A percentile compares a stretch with the other conserved stretches of the same genome.
Evolutionary conservation across 2,797 vertebrate species (phyloP).

Genomic region (Micromesistius poutassou): DNA sequence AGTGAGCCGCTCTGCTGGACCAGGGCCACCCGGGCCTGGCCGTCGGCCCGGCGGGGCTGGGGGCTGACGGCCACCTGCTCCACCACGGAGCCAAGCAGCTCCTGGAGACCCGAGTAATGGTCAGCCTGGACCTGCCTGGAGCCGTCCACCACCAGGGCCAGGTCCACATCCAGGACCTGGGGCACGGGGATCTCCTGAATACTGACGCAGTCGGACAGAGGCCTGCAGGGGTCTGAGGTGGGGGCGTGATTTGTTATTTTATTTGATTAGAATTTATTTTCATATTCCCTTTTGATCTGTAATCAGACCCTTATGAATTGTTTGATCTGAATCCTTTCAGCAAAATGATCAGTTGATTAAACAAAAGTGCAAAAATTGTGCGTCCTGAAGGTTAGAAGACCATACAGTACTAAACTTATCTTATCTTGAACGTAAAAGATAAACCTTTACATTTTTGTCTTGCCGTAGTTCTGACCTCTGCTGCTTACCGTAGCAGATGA

Average conservation of each 20-base stretch:
- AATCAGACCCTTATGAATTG: not conserved
- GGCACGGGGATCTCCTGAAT: conserved; percentile 31
- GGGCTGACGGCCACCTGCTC: conserved; percentile 73
- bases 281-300: not conserved
- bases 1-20: conserved; percentile 68
- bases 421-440: not conserved
- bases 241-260: not conserved
- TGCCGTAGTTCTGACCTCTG: not conserved
- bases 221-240: conserved; percentile 79
- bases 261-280: not conserved
- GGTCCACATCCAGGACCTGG: conserved; percentile 71
- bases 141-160: conserved; percentile 78
- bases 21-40: conserved; percentile 70
- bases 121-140: conserved; percentile 70
- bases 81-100: conserved; percentile 73
- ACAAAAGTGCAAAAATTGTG: not conserved
- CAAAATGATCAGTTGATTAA: not conserved
- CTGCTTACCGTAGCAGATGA: conserved; percentile 80
- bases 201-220: conserved; percentile 50
- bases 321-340: not conserved
- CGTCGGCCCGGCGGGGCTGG: conserved; percentile 40
- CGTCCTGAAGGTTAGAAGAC: not conserved
- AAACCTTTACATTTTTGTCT: not conserved
- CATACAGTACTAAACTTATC: not conserved
- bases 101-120: conserved; percentile 67